A percentile compares a stretch with the other conserved stretches of the same genome.
phyloP scores from a whole-genome alignment of 2,113 vertebrate genomes.

The Onychorhynchus coronatus region DNA sequence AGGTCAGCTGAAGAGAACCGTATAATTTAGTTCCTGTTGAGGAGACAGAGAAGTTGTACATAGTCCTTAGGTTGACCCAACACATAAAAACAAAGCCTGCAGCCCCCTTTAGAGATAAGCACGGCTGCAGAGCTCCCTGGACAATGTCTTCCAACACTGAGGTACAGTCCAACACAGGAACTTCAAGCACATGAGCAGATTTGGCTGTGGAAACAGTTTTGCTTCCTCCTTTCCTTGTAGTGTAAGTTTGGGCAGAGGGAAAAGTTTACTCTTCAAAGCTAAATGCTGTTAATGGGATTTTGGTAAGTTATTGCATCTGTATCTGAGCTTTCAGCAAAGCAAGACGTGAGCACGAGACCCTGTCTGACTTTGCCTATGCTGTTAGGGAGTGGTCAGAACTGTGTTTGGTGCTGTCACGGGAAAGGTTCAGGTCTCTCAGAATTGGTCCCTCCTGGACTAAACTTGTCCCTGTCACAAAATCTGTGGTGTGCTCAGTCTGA shows the following conservation, averaged over 20 bases:
- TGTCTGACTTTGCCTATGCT: neutral
- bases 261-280: neutral
- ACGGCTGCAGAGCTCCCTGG: neutral
- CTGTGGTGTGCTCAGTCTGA: neutral
- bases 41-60: neutral
- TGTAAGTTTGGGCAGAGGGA: neutral
- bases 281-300: neutral
- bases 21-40: neutral
- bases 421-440: neutral
- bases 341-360: neutral
- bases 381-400: neutral
- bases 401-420: rapidly evolving
- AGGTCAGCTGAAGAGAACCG: neutral
- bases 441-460: neutral
- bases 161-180: neutral
- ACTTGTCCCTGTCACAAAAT: neutral
- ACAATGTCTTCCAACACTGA: slow-evolving; percentile 11
- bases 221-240: neutral
- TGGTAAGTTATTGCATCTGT: neutral
- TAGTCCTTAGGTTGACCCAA: neutral
- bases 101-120: slow-evolving; percentile 30
- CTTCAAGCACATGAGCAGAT: neutral
- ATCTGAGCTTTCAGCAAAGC: neutral
- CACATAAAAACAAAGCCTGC: slow-evolving; percentile 13
- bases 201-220: neutral